Evolutionary conservation across 2,797 vertebrate genomes (phyloP), one percentile per base, ranked within the genome.

Genomic region (Lacerta viridis): DNA sequence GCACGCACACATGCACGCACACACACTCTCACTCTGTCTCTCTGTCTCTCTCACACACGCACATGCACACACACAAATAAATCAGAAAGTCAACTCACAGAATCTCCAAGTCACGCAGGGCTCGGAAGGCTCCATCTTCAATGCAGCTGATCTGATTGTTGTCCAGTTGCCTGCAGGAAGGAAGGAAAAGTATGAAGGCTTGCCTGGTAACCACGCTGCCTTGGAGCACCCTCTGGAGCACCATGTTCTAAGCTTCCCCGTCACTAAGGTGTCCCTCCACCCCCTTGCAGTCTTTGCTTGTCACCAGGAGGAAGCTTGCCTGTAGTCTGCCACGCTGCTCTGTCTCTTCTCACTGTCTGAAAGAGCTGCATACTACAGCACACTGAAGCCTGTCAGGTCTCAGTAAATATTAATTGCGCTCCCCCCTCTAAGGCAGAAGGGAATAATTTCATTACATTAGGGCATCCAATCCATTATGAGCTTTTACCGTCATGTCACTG

Each of bases 371-470:
- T 95, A 95, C 94, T 93, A 91, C 93, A 96, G 95, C 96, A 92
- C 96, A 93, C 96, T 96, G 92, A 95, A 97, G 96, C 97, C 98
- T 98, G 98, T 97, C 98, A 98, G 97, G 97, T 98, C 97, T 97
- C 98, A 98, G 98, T 98, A 99, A 99, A 99, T 99, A 99, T 99
- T 99, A 99, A 99, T 99, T 99, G 98, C 88, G 95, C 97, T 96
- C 96, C 97, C 96, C 97, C 97, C 98, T 97, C 98, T 92, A 98
- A 98, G 98, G 98, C 98, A 98, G 98, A 98, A 98, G 98, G 98
- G 98, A 99, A 98, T 99, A 99, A 99, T 99, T 99, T 99, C 98
- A 99, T 99, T 99, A 99, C 98, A 99, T 99, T 99, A 99, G 98
- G 98, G 98, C 98, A 98, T 97, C 98, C 98, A 99, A 99, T 99